These are phyloP conservation scores for Prenolepis imparis DNA, from an alignment of 2,888 invertebrate species.

Conservation along the genomic window DNA sequence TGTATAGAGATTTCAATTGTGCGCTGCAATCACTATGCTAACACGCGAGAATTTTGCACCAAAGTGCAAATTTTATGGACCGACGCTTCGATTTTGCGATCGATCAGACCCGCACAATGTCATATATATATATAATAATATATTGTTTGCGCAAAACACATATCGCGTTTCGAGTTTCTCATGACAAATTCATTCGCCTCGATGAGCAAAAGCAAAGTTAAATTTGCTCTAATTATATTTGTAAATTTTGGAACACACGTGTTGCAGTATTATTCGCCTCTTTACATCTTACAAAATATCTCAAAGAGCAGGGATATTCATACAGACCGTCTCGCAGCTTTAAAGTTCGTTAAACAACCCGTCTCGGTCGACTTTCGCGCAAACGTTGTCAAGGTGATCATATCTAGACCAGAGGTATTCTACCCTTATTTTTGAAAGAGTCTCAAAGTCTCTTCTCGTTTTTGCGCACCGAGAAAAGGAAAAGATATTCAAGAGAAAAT, in stretches of 20 bases:
- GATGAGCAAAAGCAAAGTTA: neutral
- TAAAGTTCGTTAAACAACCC: constrained; percentile 27
- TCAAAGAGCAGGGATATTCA: neutral
- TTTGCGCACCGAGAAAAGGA: neutral
- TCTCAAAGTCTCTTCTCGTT: neutral
- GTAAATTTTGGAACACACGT: neutral
- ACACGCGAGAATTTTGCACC: neutral
- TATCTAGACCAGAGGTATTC: constrained; percentile 28
- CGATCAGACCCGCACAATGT: constrained; percentile 10
- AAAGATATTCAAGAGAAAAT: constrained; percentile 27
- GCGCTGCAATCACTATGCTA: constrained; percentile 2
- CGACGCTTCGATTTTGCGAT: constrained; percentile 17
- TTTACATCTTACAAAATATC: neutral
- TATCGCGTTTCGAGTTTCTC: constrained; percentile 15
- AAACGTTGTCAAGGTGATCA: constrained; percentile 44
- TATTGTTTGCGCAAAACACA: constrained; percentile 17
- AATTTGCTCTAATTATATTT: neutral
- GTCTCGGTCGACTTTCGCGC: neutral
- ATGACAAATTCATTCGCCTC: neutral
- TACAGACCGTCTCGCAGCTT: neutral
- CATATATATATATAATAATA: no score
- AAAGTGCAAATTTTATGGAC: constrained; percentile 31
- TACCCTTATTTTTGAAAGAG: constrained; percentile 28
- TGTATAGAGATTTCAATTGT: constrained; percentile 21
- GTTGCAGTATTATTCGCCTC: neutral